Percentiles rank a stretch among this genome's conserved stretches.
Conservation (phyloP, 2,888 invertebrate species). For the Pogonocherus hispidulus region DNA sequence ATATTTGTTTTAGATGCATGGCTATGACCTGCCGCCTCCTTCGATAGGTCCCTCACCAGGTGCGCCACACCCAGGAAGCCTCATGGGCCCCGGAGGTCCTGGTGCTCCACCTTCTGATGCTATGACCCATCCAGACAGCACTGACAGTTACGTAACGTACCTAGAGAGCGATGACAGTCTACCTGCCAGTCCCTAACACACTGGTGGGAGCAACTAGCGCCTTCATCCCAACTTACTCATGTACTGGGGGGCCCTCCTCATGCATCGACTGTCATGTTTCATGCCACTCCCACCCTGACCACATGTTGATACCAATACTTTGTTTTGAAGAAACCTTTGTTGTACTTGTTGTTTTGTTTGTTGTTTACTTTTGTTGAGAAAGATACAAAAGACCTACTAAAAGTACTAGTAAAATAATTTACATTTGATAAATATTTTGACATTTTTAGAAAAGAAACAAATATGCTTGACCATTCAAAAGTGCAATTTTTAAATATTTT, state of each 20-base stretch:
- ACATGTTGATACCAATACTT: not conserved
- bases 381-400: not conserved
- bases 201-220: slow-evolving; percentile 49
- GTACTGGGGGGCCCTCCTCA: slow-evolving; percentile 47
- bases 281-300: slow-evolving; percentile 34
- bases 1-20: slow-evolving; percentile 83
- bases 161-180: slow-evolving; percentile 90
- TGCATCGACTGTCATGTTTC: slow-evolving; percentile 40
- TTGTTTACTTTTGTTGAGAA: slow-evolving; percentile 17
- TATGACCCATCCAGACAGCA: slow-evolving; percentile 83
- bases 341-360: slow-evolving; percentile 26
- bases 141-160: slow-evolving; percentile 93
- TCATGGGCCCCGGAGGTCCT: slow-evolving; percentile 74
- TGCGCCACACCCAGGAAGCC: slow-evolving; percentile 70
- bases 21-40: slow-evolving; percentile 80
- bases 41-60: slow-evolving; percentile 70
- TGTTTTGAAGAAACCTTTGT: slow-evolving; percentile 1
- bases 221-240: slow-evolving; percentile 36
- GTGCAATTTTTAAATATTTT: slow-evolving; percentile 39
- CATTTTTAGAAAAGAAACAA: too few species aligned
- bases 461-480: too few species aligned
- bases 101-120: slow-evolving; percentile 75
- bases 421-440: too few species aligned
- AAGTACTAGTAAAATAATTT: too few species aligned
- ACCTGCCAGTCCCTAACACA: slow-evolving; percentile 79